These are phyloP conservation scores for Philotrypesis tridentata DNA, from an alignment of 1,140 invertebrate genomes.

Conservation along the genomic window DNA sequence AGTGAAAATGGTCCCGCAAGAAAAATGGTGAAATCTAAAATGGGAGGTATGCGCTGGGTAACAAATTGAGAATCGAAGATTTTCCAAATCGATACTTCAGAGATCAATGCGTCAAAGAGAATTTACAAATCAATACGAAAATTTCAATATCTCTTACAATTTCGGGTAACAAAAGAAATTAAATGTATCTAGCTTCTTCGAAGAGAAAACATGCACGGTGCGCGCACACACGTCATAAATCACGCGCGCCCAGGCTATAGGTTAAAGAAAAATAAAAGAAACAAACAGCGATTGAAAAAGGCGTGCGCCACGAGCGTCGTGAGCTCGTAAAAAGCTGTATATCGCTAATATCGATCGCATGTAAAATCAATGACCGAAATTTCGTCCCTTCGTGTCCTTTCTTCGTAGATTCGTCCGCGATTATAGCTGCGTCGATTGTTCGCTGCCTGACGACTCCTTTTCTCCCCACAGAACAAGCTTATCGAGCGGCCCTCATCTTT, in stretches of 20 bases:
- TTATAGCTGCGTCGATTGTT: slow-evolving; percentile 21
- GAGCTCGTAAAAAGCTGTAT: slow-evolving; percentile 19
- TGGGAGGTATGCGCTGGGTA: too few relatives aligned
- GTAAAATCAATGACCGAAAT: slow-evolving; percentile 16
- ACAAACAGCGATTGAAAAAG: slow-evolving; percentile 14
- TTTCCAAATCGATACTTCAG: background rate
- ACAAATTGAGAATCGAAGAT: background rate
- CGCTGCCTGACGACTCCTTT: background rate
- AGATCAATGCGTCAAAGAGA: background rate
- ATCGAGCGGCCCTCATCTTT: background rate
- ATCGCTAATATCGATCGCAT: slow-evolving; percentile 42
- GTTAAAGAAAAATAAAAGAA: slow-evolving; percentile 27
- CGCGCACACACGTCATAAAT: slow-evolving; percentile 41
- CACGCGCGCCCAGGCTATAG: slow-evolving; percentile 46
- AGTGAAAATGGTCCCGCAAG: too few relatives aligned
- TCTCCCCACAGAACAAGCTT: slow-evolving; percentile 1
- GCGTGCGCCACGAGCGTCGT: background rate
- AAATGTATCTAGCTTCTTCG: slow-evolving; percentile 9
- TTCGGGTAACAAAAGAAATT: slow-evolving; percentile 7
- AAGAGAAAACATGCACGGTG: background rate
- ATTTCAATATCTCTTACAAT: background rate
- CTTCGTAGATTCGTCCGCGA: background rate
- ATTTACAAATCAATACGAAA: slow-evolving; percentile 27
- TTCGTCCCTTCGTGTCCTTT: background rate
- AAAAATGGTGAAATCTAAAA: too few relatives aligned